These are phyloP conservation scores for Melieria crassipennis DNA, from an alignment of 2,888 invertebrate species.

Conservation along the genomic window DNA sequence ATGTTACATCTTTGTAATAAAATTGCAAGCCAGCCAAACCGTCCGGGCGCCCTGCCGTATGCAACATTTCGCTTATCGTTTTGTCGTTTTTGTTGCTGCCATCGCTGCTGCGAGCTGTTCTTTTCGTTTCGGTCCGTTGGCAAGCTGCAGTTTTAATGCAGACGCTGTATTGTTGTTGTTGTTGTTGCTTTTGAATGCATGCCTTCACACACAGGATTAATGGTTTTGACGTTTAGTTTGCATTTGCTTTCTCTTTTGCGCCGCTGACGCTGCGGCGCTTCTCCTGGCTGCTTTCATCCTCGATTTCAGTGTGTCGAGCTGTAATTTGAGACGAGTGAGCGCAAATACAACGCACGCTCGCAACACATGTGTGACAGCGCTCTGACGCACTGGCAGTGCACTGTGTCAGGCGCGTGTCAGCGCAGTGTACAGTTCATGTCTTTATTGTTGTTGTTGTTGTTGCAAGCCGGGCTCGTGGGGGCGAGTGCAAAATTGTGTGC, in stretches of 20 bases:
- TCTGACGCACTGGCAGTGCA: too few species aligned
- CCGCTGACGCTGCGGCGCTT: not conserved
- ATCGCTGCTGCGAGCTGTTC: not conserved
- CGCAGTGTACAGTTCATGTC: too few species aligned
- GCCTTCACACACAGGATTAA: constrained; percentile 10
- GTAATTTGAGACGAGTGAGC: constrained; percentile 14
- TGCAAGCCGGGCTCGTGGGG: too few species aligned
- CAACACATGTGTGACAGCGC: too few species aligned
- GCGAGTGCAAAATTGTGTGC: too few species aligned
- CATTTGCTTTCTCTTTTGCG: constrained; percentile 37
- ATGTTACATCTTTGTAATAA: constrained; percentile 30
- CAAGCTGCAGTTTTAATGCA: not conserved
- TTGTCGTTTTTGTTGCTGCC: too few species aligned
- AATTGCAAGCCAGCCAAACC: constrained; percentile 2
- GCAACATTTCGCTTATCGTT: not conserved
- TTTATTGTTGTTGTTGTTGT: too few species aligned
- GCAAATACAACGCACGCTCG: not conserved
- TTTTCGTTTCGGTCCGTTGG: not conserved
- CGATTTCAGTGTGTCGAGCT: not conserved
- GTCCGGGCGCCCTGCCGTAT: constrained; percentile 1
- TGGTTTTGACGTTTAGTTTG: constrained; percentile 37
- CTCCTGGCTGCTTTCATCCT: not conserved
- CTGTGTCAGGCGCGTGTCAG: too few species aligned
- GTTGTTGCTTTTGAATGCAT: not conserved
- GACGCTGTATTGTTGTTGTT: too few species aligned